A percentile compares a stretch with the other conserved stretches of the same genome.
Conservation (phyloP, 2,113 vertebrate species). For the Megatriorchis doriae region DNA sequence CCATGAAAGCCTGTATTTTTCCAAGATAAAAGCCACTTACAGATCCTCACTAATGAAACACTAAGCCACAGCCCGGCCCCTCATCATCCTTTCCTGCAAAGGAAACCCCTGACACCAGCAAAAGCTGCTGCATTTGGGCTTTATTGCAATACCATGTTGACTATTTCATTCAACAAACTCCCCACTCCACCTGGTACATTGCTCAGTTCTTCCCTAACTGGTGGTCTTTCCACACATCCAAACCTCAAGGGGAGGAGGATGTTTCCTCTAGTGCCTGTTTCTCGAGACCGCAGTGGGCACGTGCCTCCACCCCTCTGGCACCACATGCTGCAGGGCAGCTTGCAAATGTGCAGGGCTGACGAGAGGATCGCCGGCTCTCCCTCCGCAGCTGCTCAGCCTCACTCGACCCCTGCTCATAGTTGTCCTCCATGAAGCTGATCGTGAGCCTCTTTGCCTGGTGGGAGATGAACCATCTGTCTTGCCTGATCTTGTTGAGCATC, state of each 20-base stretch:
- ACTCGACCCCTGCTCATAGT: not conserved
- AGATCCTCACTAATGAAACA: not conserved
- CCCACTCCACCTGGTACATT: not conserved
- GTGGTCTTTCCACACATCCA: too few relatives aligned
- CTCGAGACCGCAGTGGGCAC: fast-evolving
- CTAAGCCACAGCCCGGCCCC: too few relatives aligned
- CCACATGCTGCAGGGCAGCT: not conserved
- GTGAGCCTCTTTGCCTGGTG: not conserved
- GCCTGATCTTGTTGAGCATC: not conserved
- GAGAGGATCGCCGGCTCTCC: not conserved
- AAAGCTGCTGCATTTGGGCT: not conserved
- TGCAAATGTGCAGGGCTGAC: not conserved
- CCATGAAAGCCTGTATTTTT: not conserved
- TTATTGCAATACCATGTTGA: not conserved
- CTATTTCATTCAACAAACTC: fast-evolving
- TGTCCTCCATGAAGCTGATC: not conserved
- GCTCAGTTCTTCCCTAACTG: not conserved
- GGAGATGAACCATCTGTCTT: not conserved
- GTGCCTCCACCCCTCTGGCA: not conserved
- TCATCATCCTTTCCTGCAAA: not conserved
- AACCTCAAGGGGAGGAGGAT: not conserved
- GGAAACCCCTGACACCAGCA: not conserved
- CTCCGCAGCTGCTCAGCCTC: not conserved
- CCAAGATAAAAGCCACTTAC: too few relatives aligned
- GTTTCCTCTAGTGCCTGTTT: not conserved